A percentile compares a stretch with the other conserved stretches of the same genome.
phyloP scores from a whole-genome alignment of 2,113 vertebrate genomes.

The Pterophyllum scalare region DNA sequence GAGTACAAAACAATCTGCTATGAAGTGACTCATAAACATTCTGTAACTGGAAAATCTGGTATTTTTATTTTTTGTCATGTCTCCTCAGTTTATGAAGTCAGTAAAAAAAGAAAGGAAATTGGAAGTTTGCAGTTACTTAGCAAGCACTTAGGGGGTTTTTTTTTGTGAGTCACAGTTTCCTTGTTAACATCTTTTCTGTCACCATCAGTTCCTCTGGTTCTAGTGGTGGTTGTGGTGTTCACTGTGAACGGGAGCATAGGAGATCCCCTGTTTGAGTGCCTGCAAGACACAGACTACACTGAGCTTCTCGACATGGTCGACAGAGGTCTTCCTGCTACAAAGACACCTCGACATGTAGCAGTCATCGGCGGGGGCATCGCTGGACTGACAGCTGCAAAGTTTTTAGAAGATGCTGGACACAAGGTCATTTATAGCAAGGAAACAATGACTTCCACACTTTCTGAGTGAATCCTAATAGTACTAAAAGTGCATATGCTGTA shows the following conservation, averaged over 20 bases:
- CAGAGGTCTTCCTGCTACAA: slow-evolving; percentile 78
- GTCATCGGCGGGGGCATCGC: slow-evolving; percentile 86
- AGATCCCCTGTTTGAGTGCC: slow-evolving; percentile 81
- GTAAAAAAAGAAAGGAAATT: background rate
- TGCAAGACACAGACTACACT: slow-evolving; percentile 83
- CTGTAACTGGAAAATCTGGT: background rate
- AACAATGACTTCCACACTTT: background rate
- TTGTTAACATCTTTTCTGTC: background rate
- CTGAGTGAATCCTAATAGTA: background rate
- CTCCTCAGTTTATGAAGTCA: background rate
- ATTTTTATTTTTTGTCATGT: background rate
- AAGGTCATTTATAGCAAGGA: slow-evolving; percentile 64
- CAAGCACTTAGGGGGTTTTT: background rate
- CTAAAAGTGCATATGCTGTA: background rate
- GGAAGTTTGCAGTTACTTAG: background rate
- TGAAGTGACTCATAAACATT: background rate
- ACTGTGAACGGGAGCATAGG: slow-evolving; percentile 43
- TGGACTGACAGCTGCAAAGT: slow-evolving; percentile 85
- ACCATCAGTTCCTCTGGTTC: slow-evolving; percentile 66
- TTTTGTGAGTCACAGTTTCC: background rate
- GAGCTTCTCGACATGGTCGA: slow-evolving; percentile 79
- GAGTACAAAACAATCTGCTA: slow-evolving; percentile 18
- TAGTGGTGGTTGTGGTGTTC: slow-evolving; percentile 63
- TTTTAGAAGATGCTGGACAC: slow-evolving; percentile 85
- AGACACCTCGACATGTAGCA: slow-evolving; percentile 73